Evolutionary conservation across 2,888 invertebrate genomes (phyloP), one percentile per base, ranked within the genome.

Genomic region (Eumerus sabulonum): DNA sequence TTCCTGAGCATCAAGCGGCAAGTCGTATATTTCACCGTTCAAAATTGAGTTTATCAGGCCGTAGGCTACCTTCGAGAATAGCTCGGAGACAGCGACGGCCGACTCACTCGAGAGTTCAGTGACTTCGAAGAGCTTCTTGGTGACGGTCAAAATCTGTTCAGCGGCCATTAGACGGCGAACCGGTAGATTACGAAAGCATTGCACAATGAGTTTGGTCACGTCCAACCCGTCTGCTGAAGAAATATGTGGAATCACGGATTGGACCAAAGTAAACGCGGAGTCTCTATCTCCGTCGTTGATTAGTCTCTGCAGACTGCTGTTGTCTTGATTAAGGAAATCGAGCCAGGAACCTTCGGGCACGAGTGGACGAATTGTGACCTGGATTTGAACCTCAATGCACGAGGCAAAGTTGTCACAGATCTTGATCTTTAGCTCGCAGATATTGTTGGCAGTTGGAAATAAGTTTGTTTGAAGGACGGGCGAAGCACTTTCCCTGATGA

Each of bases 401-500:
- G 83, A 82, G 17, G 59, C 51, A 1, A 84, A 66, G 13, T 68
- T 79, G 56, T 85, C 84, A 44, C 84, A 85, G 1, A 85, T 73
- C 3, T 36, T 60, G 9, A 85, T 51, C 19, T 54, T 45, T 0
- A 84, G n/a, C 19, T 57, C 57, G 48, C 74, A 74, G 4, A 3
- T 36, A 0, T 36, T n/a, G 1, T 47, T 70, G 0, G 66, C 35
- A 7, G 76, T 76, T 0, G 40, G 38, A 38, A 53, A 76, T 1
- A 81, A 51, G 4, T 66, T 56, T 0, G 76, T 70, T 0, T 36
- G 40, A 0, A 70, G 53, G 7, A 47, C 62, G 1, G 56, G 19
- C 3, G 83, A 81, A 14, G 64, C 81, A 0, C 77, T 82, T 4
- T 82, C 82, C 45, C 82, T 82, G 4, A 85, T 40, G 2, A 79